Conservation (phyloP, 1,140 invertebrate species). For the Pogonomyrmex barbatus region DNA sequence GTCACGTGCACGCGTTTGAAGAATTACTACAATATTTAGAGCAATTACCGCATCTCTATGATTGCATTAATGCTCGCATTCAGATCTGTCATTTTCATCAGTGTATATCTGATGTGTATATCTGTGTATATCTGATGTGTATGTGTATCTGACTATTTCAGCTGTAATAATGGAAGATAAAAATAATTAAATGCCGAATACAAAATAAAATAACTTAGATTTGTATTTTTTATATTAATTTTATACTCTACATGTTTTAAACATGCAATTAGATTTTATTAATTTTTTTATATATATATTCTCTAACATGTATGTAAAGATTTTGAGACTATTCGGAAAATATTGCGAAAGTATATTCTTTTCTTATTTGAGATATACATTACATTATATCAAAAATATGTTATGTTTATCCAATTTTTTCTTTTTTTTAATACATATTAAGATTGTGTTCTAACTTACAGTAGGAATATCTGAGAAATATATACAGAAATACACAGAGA, state of each 20-base stretch:
- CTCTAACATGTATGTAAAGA: too few species aligned
- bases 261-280: neutral
- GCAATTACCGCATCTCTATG: neutral
- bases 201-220: constrained; percentile 4
- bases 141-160: too few species aligned
- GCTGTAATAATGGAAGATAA: constrained; percentile 25
- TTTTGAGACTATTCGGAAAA: too few species aligned
- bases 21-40: constrained; percentile 41
- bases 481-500: too few species aligned
- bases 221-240: neutral
- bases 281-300: neutral
- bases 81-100: constrained; percentile 65
- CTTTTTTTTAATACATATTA: too few species aligned
- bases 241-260: neutral
- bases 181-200: constrained; percentile 1
- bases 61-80: constrained; percentile 36
- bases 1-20: neutral
- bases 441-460: too few species aligned
- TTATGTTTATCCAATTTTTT: too few species aligned
- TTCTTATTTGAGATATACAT: too few species aligned
- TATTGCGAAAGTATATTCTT: too few species aligned
- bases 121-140: constrained; percentile 58
- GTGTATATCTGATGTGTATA: constrained; percentile 58
- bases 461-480: too few species aligned
- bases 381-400: too few species aligned